Percentiles rank a stretch among this genome's conserved stretches.
Evolutionary conservation across 2,113 vertebrate genomes (phyloP).

Genomic region (Sceloporus undulatus): DNA sequence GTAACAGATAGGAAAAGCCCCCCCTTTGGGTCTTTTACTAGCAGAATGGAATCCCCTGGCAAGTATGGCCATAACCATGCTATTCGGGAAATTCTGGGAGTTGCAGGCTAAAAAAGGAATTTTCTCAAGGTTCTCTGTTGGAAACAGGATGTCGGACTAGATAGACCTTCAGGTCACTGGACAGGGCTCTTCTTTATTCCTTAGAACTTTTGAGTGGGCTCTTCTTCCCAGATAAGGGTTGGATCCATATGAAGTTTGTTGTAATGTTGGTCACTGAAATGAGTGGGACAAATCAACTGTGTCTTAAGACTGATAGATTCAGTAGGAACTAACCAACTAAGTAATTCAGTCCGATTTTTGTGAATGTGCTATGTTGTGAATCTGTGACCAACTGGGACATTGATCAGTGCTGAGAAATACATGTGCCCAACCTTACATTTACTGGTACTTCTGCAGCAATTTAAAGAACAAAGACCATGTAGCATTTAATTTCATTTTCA

Average conservation of each 20-base stretch:
- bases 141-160: neutral
- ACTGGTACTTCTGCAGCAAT: neutral
- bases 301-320: neutral
- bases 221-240: too few relatives aligned
- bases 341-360: neutral
- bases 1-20: too few relatives aligned
- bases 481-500: neutral
- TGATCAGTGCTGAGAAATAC: neutral
- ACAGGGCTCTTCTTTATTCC: neutral
- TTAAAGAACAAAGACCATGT: neutral
- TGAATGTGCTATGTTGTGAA: neutral
- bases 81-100: too few relatives aligned
- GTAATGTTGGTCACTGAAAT: neutral
- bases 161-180: neutral
- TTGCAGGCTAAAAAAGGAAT: too few relatives aligned
- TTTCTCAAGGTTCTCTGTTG: neutral
- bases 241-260: neutral
- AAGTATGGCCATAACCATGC: too few relatives aligned
- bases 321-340: neutral
- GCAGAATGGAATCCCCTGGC: too few relatives aligned
- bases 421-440: neutral
- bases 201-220: neutral
- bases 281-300: neutral
- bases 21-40: too few relatives aligned
- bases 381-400: neutral